Base-by-base conservation (phyloP, 1,140 invertebrate genomes). In the Cydia fagiglandana region DNA sequence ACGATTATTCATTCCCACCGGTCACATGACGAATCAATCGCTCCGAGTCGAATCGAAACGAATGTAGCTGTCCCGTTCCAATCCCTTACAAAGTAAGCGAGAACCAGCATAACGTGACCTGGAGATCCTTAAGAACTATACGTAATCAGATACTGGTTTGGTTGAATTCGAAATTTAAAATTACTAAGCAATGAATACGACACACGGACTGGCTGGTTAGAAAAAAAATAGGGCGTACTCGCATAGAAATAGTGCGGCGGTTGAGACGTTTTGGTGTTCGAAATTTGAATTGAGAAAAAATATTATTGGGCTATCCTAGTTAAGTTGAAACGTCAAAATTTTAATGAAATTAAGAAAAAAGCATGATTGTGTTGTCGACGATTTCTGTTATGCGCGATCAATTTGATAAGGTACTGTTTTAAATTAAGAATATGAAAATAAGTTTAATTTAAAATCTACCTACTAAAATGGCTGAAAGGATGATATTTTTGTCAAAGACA, bases 11-110 rank as follows among this genome's bases (percentile, higher is more conserved):
- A 90, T 91, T 91, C 82, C 85, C 75, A 79, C 90, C 87, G 90
- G 90, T 85, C 90, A 91, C 86, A 89, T 90, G 82, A 91, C 90
- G 88, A 91, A 91, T 91, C 90, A 89, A 91, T 91, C 86, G 80
- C 78, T 77, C 83, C 85, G 83, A 87, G 78, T 77, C 75, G 73
- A 82, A 86, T 84, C 83, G 79, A 83, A 86, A 86, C 82, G 80
- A 80, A 79, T 80, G 74, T 50, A 24, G 38, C 77, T 75, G 73
- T 45, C 41, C 13, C 64, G 24, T 77, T 70, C 20, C 56, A 61
- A 61, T 61, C 20, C 17, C 56, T 61, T 24, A 61, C 20, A 17
- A 56, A 13, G 7, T 24, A 24, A 61, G 15, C 17, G 20, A 61
- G 56, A 24, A 61, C 56, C 20, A 61, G 10, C n/a, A 24, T 61